Evolutionary conservation across 1,140 invertebrate species (phyloP).

Genomic region (Ceratina calcarata): DNA sequence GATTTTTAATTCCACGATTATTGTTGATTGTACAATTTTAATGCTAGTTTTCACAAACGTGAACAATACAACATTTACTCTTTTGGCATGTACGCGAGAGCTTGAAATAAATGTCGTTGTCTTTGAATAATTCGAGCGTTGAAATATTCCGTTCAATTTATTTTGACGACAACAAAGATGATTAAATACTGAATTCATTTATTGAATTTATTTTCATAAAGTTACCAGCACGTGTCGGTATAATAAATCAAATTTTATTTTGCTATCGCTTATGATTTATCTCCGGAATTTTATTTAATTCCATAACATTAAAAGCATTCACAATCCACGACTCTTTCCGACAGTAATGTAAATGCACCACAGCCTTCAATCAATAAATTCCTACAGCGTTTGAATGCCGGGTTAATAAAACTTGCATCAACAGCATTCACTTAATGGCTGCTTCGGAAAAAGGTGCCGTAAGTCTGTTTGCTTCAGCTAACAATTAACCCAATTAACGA

Average conservation of each 20-base stretch:
- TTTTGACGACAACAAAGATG: slow-evolving; percentile 11
- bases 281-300: not conserved
- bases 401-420: not conserved
- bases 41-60: too few species aligned
- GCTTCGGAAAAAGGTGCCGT: slow-evolving; percentile 30
- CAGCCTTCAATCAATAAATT: not conserved
- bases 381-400: not conserved
- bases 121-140: not conserved
- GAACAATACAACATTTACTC: too few species aligned
- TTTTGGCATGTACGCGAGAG: too few species aligned
- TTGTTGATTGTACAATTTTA: too few species aligned
- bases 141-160: not conserved
- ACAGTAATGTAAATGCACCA: not conserved
- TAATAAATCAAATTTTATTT: slow-evolving; percentile 14
- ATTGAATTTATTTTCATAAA: not conserved
- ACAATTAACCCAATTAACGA: slow-evolving; percentile 51
- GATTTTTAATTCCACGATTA: too few species aligned
- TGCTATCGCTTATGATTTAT: not conserved
- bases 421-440: not conserved
- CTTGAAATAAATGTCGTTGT: not conserved
- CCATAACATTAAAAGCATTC: slow-evolving; percentile 2
- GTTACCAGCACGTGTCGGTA: not conserved
- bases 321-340: not conserved
- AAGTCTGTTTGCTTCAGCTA: slow-evolving; percentile 12
- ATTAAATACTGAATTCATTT: not conserved